These are phyloP conservation scores for Drosophila kohkoa DNA, from an alignment of 1,140 invertebrate genomes.

Conservation along the genomic window DNA sequence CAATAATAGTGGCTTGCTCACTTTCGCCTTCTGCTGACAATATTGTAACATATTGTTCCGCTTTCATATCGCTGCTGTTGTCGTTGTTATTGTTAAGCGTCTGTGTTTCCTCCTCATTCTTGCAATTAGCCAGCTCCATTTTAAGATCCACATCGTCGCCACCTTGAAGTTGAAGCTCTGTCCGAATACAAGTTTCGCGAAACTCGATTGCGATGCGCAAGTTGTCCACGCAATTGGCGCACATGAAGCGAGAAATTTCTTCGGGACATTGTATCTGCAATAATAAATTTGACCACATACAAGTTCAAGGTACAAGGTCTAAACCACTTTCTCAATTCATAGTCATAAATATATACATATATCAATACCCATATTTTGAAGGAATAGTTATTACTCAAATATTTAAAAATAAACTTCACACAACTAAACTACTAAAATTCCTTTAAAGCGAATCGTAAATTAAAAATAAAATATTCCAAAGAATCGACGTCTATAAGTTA, in stretches of 20 bases:
- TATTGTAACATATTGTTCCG: conserved; percentile 12
- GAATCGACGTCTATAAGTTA: no score
- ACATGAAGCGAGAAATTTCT: conserved; percentile 43
- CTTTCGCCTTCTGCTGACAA: background rate
- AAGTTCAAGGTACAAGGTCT: no score
- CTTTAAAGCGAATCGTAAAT: no score
- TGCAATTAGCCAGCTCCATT: background rate
- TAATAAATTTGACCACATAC: background rate
- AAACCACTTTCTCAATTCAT: no score
- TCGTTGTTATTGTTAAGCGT: background rate
- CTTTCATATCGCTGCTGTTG: background rate
- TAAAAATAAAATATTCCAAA: no score
- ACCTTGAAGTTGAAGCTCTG: conserved; percentile 39
- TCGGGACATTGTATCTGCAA: conserved; percentile 46
- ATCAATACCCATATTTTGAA: no score
- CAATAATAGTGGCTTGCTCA: conserved; percentile 13
- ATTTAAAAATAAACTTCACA: no score
- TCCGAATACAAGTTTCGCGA: conserved; percentile 58
- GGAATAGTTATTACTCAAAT: no score
- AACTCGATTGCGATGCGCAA: conserved; percentile 59
- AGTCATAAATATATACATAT: no score
- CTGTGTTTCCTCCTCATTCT: background rate
- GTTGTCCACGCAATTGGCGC: conserved; percentile 35
- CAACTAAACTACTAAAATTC: no score
- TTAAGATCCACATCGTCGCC: background rate